Percentiles rank a stretch among this genome's conserved stretches.
phyloP scores from a whole-genome alignment of 2,797 vertebrate genomes.

The Pseudochromis fuscus region DNA sequence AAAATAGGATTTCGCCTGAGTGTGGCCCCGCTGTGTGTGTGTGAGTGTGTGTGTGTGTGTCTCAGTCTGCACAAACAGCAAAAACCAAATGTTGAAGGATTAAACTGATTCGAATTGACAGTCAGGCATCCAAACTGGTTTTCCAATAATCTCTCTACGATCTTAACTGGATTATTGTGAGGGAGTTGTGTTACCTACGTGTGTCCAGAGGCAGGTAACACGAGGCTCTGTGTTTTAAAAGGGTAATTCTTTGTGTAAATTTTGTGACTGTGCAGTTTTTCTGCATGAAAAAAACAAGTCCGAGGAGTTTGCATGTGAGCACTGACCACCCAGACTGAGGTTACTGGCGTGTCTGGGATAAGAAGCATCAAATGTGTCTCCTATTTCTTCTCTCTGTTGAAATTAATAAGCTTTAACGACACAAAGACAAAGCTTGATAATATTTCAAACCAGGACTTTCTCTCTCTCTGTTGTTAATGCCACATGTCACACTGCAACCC shows the following conservation, averaged over 20 bases:
- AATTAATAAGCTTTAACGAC: constrained; percentile 30
- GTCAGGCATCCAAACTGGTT: constrained; percentile 24
- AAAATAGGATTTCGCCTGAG: constrained; percentile 53
- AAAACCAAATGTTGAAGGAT: constrained; percentile 9
- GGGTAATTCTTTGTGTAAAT: constrained; percentile 46
- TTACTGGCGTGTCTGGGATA: neutral
- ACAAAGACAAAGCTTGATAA: constrained; percentile 41
- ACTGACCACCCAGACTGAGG: constrained; percentile 6
- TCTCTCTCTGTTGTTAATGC: constrained; percentile 31
- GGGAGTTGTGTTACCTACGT: constrained; percentile 35
- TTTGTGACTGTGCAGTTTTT: constrained; percentile 5
- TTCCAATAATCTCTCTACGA: constrained; percentile 33
- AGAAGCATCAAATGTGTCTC: constrained; percentile 7
- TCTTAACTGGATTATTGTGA: constrained; percentile 58
- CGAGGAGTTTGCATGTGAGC: constrained; percentile 12
- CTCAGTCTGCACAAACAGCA: constrained; percentile 16
- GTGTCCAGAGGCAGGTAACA: constrained; percentile 51
- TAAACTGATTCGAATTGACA: constrained; percentile 42
- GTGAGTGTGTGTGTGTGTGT: constrained; percentile 19
- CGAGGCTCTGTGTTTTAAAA: constrained; percentile 37
- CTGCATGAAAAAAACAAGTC: constrained; percentile 11
- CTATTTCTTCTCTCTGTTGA: constrained; percentile 31
- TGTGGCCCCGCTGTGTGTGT: constrained; percentile 4
- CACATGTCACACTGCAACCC: constrained; percentile 31
- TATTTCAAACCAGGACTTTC: constrained; percentile 26